Percentiles rank a stretch among this genome's conserved stretches.
phyloP scores from a whole-genome alignment of 2,113 vertebrate species.

The Myodes glareolus region DNA sequence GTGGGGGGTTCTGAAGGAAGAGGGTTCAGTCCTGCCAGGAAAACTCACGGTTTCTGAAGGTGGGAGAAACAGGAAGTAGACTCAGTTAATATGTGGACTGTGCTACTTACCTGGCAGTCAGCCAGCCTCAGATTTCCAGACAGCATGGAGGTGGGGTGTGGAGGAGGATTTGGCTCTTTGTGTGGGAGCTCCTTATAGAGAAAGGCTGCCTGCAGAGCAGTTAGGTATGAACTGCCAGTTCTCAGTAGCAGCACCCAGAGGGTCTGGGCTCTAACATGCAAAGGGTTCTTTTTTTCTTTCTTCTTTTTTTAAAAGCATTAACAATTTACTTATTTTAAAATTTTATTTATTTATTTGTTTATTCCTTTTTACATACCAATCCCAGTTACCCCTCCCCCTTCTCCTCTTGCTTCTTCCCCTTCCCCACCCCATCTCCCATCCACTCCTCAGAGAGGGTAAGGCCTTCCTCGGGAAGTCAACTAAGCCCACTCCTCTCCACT shows the following conservation, averaged over 20 bases:
- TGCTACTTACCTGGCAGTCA: not conserved
- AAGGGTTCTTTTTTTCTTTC: too few species aligned
- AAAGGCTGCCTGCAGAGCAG: not conserved
- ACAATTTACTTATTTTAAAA: too few species aligned
- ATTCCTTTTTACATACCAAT: too few species aligned
- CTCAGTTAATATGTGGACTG: not conserved
- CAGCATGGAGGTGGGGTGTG: not conserved
- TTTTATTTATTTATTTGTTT: too few species aligned
- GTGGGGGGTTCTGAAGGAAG: not conserved
- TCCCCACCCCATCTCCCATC: too few species aligned
- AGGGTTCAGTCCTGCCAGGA: not conserved
- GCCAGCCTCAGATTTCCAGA: not conserved
- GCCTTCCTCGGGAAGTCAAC: accelerated
- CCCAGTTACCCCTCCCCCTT: too few species aligned
- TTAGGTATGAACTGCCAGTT: not conserved
- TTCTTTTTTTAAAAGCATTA: too few species aligned
- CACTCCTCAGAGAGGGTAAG: too few species aligned
- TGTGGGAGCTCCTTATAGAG: not conserved
- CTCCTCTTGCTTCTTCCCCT: too few species aligned
- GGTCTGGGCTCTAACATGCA: not conserved
- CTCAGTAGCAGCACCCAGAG: not conserved
- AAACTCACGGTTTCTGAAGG: not conserved
- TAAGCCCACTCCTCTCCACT: too few species aligned
- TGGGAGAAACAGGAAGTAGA: not conserved
- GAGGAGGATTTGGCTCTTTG: not conserved